Conservation (phyloP, 2,797 vertebrate species). For the Monodelphis domestica region DNA sequence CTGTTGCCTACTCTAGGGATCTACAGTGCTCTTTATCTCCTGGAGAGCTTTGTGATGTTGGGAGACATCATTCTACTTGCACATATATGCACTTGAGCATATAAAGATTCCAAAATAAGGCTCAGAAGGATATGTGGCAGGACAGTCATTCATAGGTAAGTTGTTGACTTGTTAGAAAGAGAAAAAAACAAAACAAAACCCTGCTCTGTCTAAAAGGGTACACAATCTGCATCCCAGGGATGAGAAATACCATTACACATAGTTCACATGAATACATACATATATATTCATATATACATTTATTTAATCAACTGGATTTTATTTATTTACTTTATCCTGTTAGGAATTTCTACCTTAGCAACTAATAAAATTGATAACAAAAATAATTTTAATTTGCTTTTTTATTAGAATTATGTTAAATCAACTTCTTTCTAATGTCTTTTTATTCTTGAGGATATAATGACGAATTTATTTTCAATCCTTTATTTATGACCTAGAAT, state of each 20-base stretch:
- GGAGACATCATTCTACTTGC: neutral
- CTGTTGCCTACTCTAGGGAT: neutral
- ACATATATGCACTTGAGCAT: neutral
- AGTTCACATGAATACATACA: neutral
- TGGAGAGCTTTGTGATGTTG: neutral
- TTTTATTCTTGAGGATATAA: constrained; percentile 4
- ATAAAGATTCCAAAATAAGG: neutral
- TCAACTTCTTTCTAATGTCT: constrained; percentile 22
- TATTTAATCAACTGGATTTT: neutral
- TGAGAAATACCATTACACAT: neutral
- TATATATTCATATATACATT: neutral
- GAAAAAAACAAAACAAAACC: neutral
- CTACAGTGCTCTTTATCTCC: neutral
- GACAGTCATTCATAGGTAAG: neutral
- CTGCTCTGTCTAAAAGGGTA: neutral
- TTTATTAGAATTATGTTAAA: constrained; percentile 33
- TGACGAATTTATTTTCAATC: neutral
- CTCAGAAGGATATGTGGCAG: neutral
- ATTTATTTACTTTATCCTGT: neutral
- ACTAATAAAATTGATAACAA: neutral
- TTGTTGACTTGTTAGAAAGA: neutral
- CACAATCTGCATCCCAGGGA: neutral
- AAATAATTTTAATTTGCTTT: neutral
- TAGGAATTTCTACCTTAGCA: neutral
- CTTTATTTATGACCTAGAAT: neutral